Conservation (phyloP, 2,797 vertebrate genomes). For the Crax fasciolata region DNA sequence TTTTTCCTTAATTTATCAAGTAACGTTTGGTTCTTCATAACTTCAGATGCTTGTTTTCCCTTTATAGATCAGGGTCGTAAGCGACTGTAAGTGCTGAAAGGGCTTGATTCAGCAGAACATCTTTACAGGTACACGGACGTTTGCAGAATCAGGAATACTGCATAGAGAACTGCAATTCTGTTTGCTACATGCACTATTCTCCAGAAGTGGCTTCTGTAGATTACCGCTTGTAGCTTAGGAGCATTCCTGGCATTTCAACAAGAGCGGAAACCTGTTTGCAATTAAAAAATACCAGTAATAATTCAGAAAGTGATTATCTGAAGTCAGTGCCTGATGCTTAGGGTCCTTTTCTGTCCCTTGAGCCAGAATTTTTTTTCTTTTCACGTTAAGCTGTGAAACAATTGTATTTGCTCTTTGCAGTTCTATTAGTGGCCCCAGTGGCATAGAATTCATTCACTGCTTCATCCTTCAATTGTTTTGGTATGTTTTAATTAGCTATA, state of each 20-base stretch:
- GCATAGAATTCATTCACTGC: not conserved
- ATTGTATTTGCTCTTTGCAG: not conserved
- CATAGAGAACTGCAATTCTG: not conserved
- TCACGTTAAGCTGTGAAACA: not conserved
- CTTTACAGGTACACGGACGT: not conserved
- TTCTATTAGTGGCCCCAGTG: not conserved
- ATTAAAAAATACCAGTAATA: not conserved
- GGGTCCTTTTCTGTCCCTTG: not conserved
- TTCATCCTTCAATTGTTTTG: not conserved
- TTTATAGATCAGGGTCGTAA: constrained; percentile 18
- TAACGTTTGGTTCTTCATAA: not conserved
- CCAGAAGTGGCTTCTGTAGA: not conserved
- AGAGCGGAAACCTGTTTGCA: not conserved
- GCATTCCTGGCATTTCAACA: not conserved
- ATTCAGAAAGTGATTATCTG: not conserved
- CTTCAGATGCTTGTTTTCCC: not conserved
- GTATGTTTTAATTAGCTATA: not conserved
- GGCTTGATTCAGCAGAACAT: constrained; percentile 10
- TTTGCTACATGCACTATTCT: not conserved
- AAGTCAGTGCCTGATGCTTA: not conserved
- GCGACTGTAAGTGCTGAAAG: constrained; percentile 1
- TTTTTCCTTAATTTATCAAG: not conserved
- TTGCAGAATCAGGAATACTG: not conserved
- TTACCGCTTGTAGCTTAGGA: not conserved
- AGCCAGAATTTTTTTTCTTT: not conserved